A percentile compares a stretch with the other conserved stretches of the same genome.
Evolutionary conservation across 1,140 invertebrate genomes (phyloP).

Genomic region (Battus philenor): DNA sequence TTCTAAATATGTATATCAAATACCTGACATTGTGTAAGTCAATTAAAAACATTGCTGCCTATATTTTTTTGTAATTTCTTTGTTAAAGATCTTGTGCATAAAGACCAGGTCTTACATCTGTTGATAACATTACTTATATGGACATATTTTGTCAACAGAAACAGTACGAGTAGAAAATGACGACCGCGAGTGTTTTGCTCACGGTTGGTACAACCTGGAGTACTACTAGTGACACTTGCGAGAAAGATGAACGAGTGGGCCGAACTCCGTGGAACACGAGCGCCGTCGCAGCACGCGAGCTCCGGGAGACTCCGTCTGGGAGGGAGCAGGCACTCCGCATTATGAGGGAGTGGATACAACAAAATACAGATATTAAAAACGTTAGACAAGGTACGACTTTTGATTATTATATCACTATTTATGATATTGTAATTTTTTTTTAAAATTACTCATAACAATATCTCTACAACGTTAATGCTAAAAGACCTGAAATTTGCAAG

Average conservation of each 20-base stretch:
- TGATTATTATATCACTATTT: too few relatives aligned
- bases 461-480: too few relatives aligned
- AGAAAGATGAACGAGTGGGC: slow-evolving; percentile 33
- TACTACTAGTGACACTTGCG: slow-evolving; percentile 40
- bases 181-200: slow-evolving; percentile 54
- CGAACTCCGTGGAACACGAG: slow-evolving; percentile 27
- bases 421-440: too few relatives aligned
- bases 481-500: too few relatives aligned
- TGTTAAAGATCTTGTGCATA: too few relatives aligned
- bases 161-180: too few relatives aligned
- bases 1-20: too few relatives aligned
- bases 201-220: slow-evolving; percentile 52
- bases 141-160: slow-evolving; percentile 1
- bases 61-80: too few relatives aligned
- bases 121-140: slow-evolving; percentile 2
- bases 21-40: too few relatives aligned
- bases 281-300: slow-evolving; percentile 77
- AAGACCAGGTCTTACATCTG: too few relatives aligned
- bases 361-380: slow-evolving; percentile 81
- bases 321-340: slow-evolving; percentile 78
- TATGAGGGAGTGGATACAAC: slow-evolving; percentile 81
- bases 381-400: slow-evolving; percentile 76
- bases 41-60: neutral
- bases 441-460: too few relatives aligned
- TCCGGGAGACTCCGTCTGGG: slow-evolving; percentile 79